Evolutionary conservation across 2,797 vertebrate species (phyloP).

Genomic region (Hypotaenidia philippensis): DNA sequence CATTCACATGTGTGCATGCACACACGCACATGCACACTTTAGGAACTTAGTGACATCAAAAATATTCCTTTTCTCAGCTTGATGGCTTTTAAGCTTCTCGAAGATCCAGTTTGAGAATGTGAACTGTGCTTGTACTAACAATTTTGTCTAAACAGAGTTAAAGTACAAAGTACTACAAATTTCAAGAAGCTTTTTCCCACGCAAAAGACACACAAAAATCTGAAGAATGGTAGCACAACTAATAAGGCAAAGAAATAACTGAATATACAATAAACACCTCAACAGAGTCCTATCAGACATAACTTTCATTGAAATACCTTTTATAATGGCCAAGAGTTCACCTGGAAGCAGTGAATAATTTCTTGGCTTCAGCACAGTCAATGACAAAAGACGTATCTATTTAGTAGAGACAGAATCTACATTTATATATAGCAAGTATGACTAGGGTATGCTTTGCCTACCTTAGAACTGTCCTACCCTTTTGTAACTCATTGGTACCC

Average conservation of each 20-base stretch:
- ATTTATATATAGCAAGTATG: not conserved
- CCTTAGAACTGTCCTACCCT: not conserved
- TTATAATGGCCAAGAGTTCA: not conserved
- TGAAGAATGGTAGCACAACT: not conserved
- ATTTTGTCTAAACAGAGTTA: not conserved
- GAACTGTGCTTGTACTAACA: not conserved
- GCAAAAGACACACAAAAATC: not conserved
- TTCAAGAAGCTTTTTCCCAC: not conserved
- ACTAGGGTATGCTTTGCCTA: not conserved
- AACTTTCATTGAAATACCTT: not conserved
- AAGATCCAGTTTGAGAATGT: not conserved
- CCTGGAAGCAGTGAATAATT: not conserved
- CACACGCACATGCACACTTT: not conserved
- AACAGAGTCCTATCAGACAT: not conserved
- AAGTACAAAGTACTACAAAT: not conserved
- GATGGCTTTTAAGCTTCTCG: not conserved
- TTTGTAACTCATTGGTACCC: not conserved
- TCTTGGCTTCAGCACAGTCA: not conserved
- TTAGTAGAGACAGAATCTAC: not conserved
- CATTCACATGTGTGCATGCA: accelerated
- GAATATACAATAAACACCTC: not conserved
- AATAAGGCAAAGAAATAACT: not conserved
- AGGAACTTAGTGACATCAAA: not conserved
- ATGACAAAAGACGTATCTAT: not conserved
- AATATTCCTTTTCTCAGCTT: not conserved